Evolutionary conservation across 2,113 vertebrate species (phyloP).

Genomic region (Epinephelus cyanopodus): DNA sequence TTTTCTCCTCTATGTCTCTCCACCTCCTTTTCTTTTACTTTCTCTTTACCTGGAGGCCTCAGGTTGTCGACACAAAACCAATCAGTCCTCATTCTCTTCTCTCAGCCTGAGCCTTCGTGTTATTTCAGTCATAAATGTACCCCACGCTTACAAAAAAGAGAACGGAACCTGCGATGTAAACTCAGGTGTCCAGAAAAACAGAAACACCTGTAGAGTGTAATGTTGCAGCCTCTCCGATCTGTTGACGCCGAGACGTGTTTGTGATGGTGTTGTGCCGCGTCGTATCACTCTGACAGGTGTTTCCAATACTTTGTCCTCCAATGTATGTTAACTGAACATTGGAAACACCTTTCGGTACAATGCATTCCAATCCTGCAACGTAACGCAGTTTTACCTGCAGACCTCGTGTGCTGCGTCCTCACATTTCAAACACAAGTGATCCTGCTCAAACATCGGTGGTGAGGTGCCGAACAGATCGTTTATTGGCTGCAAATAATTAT

Average conservation of each 20-base stretch:
- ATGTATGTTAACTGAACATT: neutral
- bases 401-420: neutral
- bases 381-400: neutral
- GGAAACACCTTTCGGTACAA: neutral
- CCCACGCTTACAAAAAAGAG: neutral
- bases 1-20: neutral
- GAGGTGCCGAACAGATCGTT: too few relatives aligned
- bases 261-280: neutral
- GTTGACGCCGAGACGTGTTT: neutral
- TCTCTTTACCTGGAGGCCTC: neutral
- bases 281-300: neutral
- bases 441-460: too few relatives aligned
- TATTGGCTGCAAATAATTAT: too few relatives aligned
- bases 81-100: too few relatives aligned
- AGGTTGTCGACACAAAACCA: neutral
- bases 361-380: neutral
- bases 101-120: neutral
- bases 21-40: neutral
- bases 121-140: neutral
- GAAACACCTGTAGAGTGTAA: neutral
- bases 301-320: neutral
- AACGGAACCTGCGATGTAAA: neutral
- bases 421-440: neutral
- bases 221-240: neutral
- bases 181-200: neutral